Evolutionary conservation across 1,140 invertebrate species (phyloP).

Genomic region (Batillaria attramentaria): DNA sequence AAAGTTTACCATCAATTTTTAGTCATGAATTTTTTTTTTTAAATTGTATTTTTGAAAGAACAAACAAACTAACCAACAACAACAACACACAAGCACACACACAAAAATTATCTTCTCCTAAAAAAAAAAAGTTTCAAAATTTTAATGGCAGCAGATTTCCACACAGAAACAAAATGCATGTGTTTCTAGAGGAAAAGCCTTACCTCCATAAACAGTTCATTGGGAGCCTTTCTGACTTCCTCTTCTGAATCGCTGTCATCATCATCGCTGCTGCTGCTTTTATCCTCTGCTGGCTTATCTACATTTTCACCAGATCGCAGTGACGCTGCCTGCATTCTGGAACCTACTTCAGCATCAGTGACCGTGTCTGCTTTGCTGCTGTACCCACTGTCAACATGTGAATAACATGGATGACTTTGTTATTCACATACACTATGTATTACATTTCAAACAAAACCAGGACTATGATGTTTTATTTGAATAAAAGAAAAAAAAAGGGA

Average conservation of each 20-base stretch:
- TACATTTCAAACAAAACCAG: too few species aligned
- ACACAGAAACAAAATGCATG: slow-evolving; percentile 34
- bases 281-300: slow-evolving; percentile 3
- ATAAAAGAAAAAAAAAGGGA: neutral
- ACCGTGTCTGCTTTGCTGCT: too few species aligned
- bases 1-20: too few species aligned
- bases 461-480: neutral
- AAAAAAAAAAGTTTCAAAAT: neutral
- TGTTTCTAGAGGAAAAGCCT: slow-evolving; percentile 40
- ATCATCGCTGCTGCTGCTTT: slow-evolving; percentile 40
- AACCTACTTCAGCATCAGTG: neutral
- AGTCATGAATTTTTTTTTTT: neutral
- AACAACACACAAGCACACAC: slow-evolving; percentile 8
- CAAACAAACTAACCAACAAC: neutral
- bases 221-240: slow-evolving; percentile 52
- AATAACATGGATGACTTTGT: too few species aligned
- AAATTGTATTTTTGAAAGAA: neutral
- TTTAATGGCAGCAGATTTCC: neutral
- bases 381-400: too few species aligned
- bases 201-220: slow-evolving; percentile 62
- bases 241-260: slow-evolving; percentile 46
- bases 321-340: neutral
- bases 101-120: neutral
- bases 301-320: neutral
- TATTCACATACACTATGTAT: too few species aligned